Base-by-base conservation (phyloP, 2,113 vertebrate species). In the Crotalus tigris region DNA sequence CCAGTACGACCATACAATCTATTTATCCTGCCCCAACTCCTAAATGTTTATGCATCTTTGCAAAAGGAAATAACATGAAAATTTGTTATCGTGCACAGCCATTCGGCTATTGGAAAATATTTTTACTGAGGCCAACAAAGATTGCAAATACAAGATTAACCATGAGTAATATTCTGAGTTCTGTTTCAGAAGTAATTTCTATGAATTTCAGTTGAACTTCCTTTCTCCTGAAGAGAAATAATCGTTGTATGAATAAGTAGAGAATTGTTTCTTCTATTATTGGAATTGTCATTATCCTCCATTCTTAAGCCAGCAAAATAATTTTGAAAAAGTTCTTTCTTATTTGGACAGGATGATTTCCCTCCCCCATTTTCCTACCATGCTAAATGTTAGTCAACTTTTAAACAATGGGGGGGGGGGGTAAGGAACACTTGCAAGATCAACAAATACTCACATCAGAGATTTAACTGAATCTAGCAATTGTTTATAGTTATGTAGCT, bases 301-400 rank as follows among this genome's bases (percentile, higher is more conserved):
- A 8, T 92, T 91, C 58, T 92, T 92, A 92, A 86, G 89, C 2
- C n/a, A 86, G 86, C 44, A 91, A 92, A 88, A 51, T 21, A 6
- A 19, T 13, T 51, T 3, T 91, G 90, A 91, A 53, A 87, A 53
- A 9, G 44, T 44, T 44, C 8, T 17, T 88, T 44, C 12, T 88
- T 54, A 69, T 46, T 55, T 26, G 55, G 13, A 88, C 29, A 75
- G 49, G 19, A 54, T 5, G 3, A 54, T 24, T 39, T 85, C 7
- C 29, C 21, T 49, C 19, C 13, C 6, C 55, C 55, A 19, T 17
- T 57, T 57, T 57, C 15, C 55, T 17, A 57, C 55, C 55, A 57
- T 19, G 15, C 55, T 57, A 75, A 55, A 55, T 85, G 4, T 3
- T 23, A 26, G 86, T 49, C 51, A 51, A 26, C 59, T 64, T 49